Base-by-base conservation (phyloP, 2,113 vertebrate species). In the Tetraodon nigroviridis region DNA sequence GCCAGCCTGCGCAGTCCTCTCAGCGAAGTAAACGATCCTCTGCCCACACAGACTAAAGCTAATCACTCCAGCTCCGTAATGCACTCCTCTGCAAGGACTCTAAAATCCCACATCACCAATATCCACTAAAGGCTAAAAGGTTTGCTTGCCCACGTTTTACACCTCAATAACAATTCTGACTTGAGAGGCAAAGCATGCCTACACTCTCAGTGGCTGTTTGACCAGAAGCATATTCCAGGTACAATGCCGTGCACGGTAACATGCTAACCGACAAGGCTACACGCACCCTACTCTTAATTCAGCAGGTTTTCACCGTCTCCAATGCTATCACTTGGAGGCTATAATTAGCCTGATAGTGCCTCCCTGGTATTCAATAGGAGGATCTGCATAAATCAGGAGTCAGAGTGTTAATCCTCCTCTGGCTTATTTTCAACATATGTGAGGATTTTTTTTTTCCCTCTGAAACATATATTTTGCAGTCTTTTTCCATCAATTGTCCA, bases 101-200 rank as follows among this genome's bases (percentile, higher is more conserved):
- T 27, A 80, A 72, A 81, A 82, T 73, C 79, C 83, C 83, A 89
- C 87, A 74, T 82, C 81, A 87, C 85, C 84, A 78, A 61, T 70
- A 51, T 82, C 67, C 79, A 81, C 75, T 79, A 79, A 75, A 78
- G 81, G 82, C 75, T 83, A 86, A 83, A 87, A 85, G 84, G 81
- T 83, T 79, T 76, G 57, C 61, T 68, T 75, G 75, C 82, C 82
- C 79, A 84, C 83, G 17, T 80, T 78, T 80, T 74, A 69, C 55
- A 80, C 71, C 82, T 75, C 55, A 79, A 50, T 61, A 67, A 73
- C 54, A 76, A 74, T 63, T 68, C 71, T 53, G 60, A 29, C 27
- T 61, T 70, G 13, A 64, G 59, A 79, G 62, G 57, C 62, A 67
- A 77, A 19, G 63, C 29, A 71, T 81, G 71, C 82, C 80, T 68